Base-by-base conservation (phyloP, 1,140 invertebrate genomes). In the Drosophila micromelanica region DNA sequence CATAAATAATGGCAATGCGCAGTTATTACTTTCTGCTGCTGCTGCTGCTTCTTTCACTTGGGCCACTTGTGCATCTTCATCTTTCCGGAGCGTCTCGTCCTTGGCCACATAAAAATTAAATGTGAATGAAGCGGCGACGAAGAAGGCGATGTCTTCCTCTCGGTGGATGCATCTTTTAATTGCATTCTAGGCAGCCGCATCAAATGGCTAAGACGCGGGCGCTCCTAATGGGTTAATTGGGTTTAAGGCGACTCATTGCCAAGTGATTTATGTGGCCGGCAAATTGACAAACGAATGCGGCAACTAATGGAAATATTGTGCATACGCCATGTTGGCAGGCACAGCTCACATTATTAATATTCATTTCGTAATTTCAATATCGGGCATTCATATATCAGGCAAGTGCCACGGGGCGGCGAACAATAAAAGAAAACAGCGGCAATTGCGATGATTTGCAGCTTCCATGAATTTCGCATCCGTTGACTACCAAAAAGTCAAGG, bases 1-100 rank as follows among this genome's bases (percentile, higher is more conserved):
- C 82, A 86, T 86, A 86, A 86, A 86, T 86, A 86, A 86, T 86
- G 82, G 82, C 75, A 87, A 87, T 81, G 82, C 82, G 82, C 82
- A 86, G 82, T 86, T 86, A 86, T 86, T 86, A 86, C 82, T 86
- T 86, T 86, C 67, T 48, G 52, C 60, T 48, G 52, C 67, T 86
- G 87, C 67, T 48, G 52, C 60, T 48, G 52, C 67, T 48, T 46
- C 57, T 13, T 32, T 15, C 23, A 9, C 35, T 37, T 46, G 46
- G 15, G 20, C 43, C 55, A 42, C 42, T 32, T 40, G 13, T 17
- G 57, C 32, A 51, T 15, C 57, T 48, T 57, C 20, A 30, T 40
- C 32, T 38, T 48, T 3, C 20, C 20, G 46, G 55, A 35, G 32
- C 61, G 37, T 45, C 51, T 51, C 75, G 59, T 82, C 75, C 80